Evolutionary conservation across 2,113 vertebrate genomes (phyloP).

Genomic region (Sprattus sprattus): DNA sequence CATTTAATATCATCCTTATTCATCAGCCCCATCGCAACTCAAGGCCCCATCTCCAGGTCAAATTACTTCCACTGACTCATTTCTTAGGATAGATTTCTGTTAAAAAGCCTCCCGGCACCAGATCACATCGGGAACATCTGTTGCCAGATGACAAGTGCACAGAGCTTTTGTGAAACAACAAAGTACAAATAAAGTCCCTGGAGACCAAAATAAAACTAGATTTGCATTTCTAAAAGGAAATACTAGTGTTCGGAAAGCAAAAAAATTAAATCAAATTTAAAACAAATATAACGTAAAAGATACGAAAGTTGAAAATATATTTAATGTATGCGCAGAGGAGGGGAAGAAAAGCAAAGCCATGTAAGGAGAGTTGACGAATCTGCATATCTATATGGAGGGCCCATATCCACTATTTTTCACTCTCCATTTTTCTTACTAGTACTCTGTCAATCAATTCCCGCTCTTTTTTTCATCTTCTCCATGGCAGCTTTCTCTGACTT

Average conservation of each 20-base stretch:
- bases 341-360: no score
- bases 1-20: not conserved
- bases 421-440: no score
- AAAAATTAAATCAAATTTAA: not conserved
- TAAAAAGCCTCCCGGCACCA: not conserved
- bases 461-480: no score
- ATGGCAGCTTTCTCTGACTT: no score
- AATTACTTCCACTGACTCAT: conserved; percentile 8
- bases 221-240: no score
- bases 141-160: not conserved
- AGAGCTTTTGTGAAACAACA: not conserved
- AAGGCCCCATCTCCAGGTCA: not conserved
- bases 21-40: not conserved
- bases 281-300: no score
- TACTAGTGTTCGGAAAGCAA: not conserved
- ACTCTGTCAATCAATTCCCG: no score
- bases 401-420: no score
- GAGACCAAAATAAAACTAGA: not conserved
- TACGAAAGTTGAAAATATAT: no score
- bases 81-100: not conserved
- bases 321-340: no score
- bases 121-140: not conserved
- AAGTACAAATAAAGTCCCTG: not conserved
- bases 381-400: no score
- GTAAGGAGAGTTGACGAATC: no score